Base-by-base conservation (phyloP, 2,888 invertebrate genomes). In the Leptinotarsa juncta region DNA sequence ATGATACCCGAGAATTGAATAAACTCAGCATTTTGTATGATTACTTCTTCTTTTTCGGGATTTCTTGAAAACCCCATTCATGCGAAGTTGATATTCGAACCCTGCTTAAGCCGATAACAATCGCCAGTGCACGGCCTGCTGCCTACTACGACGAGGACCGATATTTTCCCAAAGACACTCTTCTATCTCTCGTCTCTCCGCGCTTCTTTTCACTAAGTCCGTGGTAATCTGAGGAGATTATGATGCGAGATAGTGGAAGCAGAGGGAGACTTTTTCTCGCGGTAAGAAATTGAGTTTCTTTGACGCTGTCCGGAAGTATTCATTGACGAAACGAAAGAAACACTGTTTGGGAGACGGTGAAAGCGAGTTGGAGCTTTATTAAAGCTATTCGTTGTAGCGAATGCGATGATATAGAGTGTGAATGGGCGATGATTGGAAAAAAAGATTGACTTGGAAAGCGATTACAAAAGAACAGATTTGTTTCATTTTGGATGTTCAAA, bases 131-230 rank as follows among this genome's bases (percentile, higher is more conserved):
- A 62, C 42, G 62, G 62, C 62, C 62, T 62, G 42, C 62, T 42
- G 62, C 62, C 62, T 62, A 62, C 32, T 62, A 42, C n/a, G 62
- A 62, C 62, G 62, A 7, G n/a, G 62, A 32, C 42, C 62, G 62
- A 62, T 62, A 62, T 32, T 62, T 62, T 62, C 26, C 62, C 62
- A 42, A 62, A 42, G 62, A 26, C 62, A 62, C 62, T 62, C 62
- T 62, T 62, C 62, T 62, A 62, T 62, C 42, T 62, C 42, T 62
- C 42, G 42, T 42, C 62, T 62, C 60, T 69, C 57, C 48, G 51
- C 69, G 69, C 69, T 69, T 69, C 68, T 68, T 69, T 69, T 57
- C 69, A 57, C 69, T 69, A 69, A 69, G 69, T 69, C 69, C 42
- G 48, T 16, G 69, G 48, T 69, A 57, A 69, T 69, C 69, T 57